A percentile compares a stretch with the other conserved stretches of the same genome.
phyloP scores from a whole-genome alignment of 1,140 invertebrate genomes.

The Ptiloglossa arizonensis region DNA sequence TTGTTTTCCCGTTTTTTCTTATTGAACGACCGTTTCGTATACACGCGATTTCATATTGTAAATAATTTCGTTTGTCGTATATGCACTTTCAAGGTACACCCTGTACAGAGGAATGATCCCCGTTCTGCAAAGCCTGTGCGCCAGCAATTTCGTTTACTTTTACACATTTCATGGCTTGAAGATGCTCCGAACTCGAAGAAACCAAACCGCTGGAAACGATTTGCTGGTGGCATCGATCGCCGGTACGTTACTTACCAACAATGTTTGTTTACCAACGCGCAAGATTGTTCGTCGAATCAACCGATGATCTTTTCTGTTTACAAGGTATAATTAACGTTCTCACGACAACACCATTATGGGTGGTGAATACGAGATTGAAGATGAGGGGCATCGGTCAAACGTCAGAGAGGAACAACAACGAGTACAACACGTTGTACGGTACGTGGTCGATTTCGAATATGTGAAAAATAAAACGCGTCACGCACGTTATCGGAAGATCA shows the following conservation, averaged over 20 bases:
- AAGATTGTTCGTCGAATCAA: not conserved
- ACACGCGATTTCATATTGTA: too few species aligned
- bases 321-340: constrained; percentile 91
- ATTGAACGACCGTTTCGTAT: too few species aligned
- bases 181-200: constrained; percentile 79
- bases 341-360: constrained; percentile 93
- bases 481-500: not conserved
- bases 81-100: constrained; percentile 25
- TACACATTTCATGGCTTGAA: constrained; percentile 94
- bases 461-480: too few species aligned
- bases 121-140: constrained; percentile 91
- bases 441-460: constrained; percentile 53
- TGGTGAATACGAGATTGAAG: constrained; percentile 94
- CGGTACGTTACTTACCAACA: constrained; percentile 81
- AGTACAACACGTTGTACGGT: constrained; percentile 83
- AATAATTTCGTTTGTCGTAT: not conserved
- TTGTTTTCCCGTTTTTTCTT: not conserved
- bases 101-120: constrained; percentile 92
- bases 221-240: constrained; percentile 90
- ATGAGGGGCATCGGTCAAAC: constrained; percentile 83
- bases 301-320: constrained; percentile 44
- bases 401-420: constrained; percentile 63
- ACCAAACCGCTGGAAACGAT: constrained; percentile 87
- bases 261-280: not conserved
- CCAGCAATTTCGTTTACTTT: constrained; percentile 96